Base-by-base conservation (phyloP, 2,888 invertebrate species). In the Agonopterix heracliana region DNA sequence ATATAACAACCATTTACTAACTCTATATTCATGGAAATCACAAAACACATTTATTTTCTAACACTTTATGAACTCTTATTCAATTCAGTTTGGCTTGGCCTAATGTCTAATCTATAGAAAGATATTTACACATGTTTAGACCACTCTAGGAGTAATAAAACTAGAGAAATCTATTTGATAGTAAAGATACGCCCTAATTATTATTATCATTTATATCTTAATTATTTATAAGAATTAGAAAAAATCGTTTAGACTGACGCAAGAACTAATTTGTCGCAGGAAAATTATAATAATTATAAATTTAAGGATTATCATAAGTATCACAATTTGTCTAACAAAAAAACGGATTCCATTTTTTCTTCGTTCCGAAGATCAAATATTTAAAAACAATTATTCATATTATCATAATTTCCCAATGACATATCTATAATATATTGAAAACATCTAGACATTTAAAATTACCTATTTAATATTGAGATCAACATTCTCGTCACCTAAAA, bases 1-100 rank as follows among this genome's bases (percentile, higher is more conserved):
- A 55, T 63, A 59, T 63, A 70, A 76, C 76, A 74, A 75, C 69
- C 75, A 66, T 63, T 53, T 50, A 48, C 71, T 77, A 77, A 59
- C 43, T 52, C 71, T 74, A 72, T 56, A 56, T 53, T 48, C 57
- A 53, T 59, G 56, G 34, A 34, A 44, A 44, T 44, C 44, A 44
- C 44, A n/a, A 38, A 34, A 46, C 26, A 40, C 11, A 17, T 17
- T 10, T 9, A 44, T 14, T 42, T 17, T 17, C 34, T 41, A 49
- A 11, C 41, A 34, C 34, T 38, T n/a, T 38, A 46, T 45, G 34
- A 48, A 49, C 41, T 41, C 45, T 45, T 50, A 17, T 35, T 47
- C 50, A 50, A 50, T 50, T 50, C 50, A 45, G 36, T 47, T 51
- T 51, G 48, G 51, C 48, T 45, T 51, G 14, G 48, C 43, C 48